Percentiles rank a stretch among this genome's conserved stretches.
phyloP scores from a whole-genome alignment of 2,113 vertebrate genomes.

The Isurus oxyrinchus region DNA sequence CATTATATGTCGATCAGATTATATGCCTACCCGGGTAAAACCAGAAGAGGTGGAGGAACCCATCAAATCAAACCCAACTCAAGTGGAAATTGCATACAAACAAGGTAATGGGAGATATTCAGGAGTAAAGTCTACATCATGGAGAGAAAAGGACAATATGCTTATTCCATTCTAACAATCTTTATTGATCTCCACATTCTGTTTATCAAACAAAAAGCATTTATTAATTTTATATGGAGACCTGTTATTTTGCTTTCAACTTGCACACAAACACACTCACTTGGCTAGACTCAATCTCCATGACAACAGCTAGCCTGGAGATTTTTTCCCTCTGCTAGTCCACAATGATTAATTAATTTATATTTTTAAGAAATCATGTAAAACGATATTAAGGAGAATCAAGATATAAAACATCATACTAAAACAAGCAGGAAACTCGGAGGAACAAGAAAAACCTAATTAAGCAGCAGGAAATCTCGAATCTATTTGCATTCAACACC shows the following conservation, averaged over 20 bases:
- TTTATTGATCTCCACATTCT: neutral
- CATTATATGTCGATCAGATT: neutral
- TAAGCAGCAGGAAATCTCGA: neutral
- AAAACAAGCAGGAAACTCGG: neutral
- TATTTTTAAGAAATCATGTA: neutral
- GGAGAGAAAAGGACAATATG: neutral
- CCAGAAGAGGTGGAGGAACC: neutral
- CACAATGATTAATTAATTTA: neutral
- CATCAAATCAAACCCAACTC: conserved; percentile 13
- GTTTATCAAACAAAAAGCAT: conserved; percentile 1
- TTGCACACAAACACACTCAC: conserved; percentile 4
- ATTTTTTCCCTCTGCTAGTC: neutral
- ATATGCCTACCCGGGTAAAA: neutral
- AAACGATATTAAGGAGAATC: neutral
- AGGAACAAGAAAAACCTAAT: neutral
- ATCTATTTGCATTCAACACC: conserved; percentile 6
- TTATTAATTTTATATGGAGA: neutral
- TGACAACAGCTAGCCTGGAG: conserved; percentile 32
- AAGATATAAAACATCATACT: neutral
- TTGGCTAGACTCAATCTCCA: conserved; percentile 36
- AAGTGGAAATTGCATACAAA: conserved; percentile 25
- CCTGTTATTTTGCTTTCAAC: conserved; percentile 8
- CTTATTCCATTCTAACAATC: neutral
- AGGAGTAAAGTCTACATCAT: neutral
- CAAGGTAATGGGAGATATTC: neutral